Evolutionary conservation across 2,797 vertebrate species (phyloP), one percentile per base, ranked within the genome.

Genomic region (Darevskia mixta): DNA sequence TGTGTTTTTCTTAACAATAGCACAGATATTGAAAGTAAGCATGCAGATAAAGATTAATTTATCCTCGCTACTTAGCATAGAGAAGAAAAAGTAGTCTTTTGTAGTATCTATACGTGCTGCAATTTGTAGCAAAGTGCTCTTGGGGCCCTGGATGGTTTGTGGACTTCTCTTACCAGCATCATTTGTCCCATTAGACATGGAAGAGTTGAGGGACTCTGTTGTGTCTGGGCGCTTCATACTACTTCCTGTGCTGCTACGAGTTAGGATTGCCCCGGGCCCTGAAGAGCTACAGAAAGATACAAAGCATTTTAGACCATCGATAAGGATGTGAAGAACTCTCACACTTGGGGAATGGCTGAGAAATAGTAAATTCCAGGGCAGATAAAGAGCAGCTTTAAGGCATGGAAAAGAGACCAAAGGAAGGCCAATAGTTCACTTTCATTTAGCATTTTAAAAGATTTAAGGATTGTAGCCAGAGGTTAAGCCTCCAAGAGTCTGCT

Each of bases 161-260:
- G 20, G 61, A 80, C 61, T 79, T 79, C 8, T 80, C 96, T 92
- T 93, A 99, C 99, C 98, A 95, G 99, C 97, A 90, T 99, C 98
- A 23, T 98, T 99, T 94, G 98, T 99, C 92, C 99, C 99, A 75
- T 99, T 99, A 91, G 98, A 99, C 97, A 99, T 98, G 90, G 98
- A 98, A 18, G 99, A 99, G 95, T 98, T 98, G 93, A 99, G 97
- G 76, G 99, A 99, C 87, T 99, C 99, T 0, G 98, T 98, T 92
- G 99, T 99, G 94, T 99, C 97, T 0, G 98, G 99, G 82, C 98
- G 97, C 93, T 99, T 99, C 90, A 99, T 93, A 76, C 97, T 97
- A 25, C 97, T 96, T 82, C 97, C 98, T 1, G 98, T 97, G 93
- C 98, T 98, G 95, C 97, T 97, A 92, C 97, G 97, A 78, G 98